Percentiles rank a stretch among this genome's conserved stretches.
Evolutionary conservation across 2,888 invertebrate species (phyloP).

Genomic region (Agrochola macilenta): DNA sequence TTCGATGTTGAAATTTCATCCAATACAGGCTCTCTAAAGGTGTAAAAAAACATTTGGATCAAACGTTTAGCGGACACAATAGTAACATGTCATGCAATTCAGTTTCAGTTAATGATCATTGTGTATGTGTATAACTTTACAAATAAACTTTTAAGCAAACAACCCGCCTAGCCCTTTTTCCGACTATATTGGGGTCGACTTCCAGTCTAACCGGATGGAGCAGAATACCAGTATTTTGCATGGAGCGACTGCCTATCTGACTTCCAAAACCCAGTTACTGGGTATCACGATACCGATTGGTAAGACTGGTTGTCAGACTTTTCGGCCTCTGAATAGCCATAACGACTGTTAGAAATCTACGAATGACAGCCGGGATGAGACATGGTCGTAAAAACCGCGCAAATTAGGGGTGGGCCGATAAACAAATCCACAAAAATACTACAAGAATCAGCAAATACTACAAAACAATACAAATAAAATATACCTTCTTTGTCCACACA

Average conservation of each 20-base stretch:
- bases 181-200: too few relatives aligned
- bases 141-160: too few relatives aligned
- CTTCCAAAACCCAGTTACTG: background rate
- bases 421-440: constrained; percentile 7
- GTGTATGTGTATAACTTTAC: too few relatives aligned
- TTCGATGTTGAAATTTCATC: constrained; percentile 7
- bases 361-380: background rate
- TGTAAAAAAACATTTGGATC: constrained; percentile 11
- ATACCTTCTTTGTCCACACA: constrained; percentile 58
- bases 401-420: background rate
- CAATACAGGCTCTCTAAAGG: background rate
- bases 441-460: constrained; percentile 43
- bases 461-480: constrained; percentile 45
- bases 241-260: too few relatives aligned
- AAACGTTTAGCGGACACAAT: background rate
- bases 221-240: too few relatives aligned
- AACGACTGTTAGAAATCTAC: background rate
- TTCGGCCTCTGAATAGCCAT: background rate
- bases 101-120: background rate
- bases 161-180: too few relatives aligned
- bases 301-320: background rate
- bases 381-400: background rate
- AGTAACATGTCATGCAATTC: background rate
- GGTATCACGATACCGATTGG: background rate
- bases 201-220: too few relatives aligned